Conservation (phyloP, 1,140 invertebrate species). For the fruit fly (Drosophila melanogaster) region DNA sequence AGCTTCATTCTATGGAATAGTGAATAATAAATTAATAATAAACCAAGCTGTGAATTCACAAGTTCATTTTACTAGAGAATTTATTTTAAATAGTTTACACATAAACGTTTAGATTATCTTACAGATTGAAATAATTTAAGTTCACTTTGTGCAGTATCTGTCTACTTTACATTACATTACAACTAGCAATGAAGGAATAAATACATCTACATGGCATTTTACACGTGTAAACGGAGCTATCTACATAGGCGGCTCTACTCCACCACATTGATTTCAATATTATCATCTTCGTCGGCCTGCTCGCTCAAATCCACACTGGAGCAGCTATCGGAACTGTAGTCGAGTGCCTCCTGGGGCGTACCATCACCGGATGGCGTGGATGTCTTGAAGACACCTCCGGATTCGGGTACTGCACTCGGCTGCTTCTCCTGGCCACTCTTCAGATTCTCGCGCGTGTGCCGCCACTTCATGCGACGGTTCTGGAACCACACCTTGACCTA, state of each 20-base stretch:
- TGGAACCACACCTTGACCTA: constrained; percentile 98
- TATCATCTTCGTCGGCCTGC: constrained; percentile 70
- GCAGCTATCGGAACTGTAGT: constrained; percentile 65
- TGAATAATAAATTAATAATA: too few species aligned
- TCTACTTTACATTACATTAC: constrained; percentile 7
- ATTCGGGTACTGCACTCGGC: constrained; percentile 10
- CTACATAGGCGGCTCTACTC: constrained; percentile 44
- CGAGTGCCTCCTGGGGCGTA: constrained; percentile 24
- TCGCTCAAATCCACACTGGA: constrained; percentile 62
- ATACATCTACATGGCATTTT: constrained; percentile 18
- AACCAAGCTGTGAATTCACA: too few species aligned
- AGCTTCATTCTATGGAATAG: too few species aligned
- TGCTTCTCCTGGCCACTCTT: constrained; percentile 81
- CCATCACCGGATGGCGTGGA: not conserved
- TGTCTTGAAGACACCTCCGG: constrained; percentile 5
- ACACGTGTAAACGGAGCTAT: constrained; percentile 5
- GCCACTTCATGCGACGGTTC: constrained; percentile 97
- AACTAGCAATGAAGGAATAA: constrained; percentile 7
- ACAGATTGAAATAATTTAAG: constrained; percentile 40
- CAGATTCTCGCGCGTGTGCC: constrained; percentile 91
- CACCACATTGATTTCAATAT: constrained; percentile 85
- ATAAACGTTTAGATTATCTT: constrained; percentile 11
- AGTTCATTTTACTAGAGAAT: too few species aligned
- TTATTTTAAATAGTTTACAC: constrained; percentile 20
- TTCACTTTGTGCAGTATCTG: constrained; percentile 28